Conservation (phyloP, 2,888 invertebrate genomes). For the Amphipyra tragopoginis region DNA sequence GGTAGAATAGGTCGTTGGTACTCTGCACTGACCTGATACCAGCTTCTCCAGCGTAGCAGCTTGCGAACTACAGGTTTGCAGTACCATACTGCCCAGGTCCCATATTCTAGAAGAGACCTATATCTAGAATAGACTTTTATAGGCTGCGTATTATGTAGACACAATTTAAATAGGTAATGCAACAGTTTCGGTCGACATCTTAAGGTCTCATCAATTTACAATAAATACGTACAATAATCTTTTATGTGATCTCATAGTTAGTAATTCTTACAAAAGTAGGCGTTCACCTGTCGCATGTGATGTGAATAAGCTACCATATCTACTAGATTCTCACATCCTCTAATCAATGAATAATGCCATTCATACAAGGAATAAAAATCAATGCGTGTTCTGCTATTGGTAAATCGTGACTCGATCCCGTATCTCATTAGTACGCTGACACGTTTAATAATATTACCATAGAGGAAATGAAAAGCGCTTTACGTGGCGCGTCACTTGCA, state of each 20-base stretch:
- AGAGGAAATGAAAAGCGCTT: conserved; percentile 79
- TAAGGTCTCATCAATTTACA: background rate
- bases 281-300: conserved; percentile 34
- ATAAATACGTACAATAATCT: background rate
- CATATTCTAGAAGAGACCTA: no score
- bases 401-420: conserved; percentile 72
- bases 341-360: conserved; percentile 56
- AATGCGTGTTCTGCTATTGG: conserved; percentile 60
- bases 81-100: no score
- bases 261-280: conserved; percentile 13
- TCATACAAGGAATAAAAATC: conserved; percentile 55
- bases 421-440: conserved; percentile 82
- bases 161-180: no score
- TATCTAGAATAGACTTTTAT: no score
- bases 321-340: conserved; percentile 45
- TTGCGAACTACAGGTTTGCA: no score
- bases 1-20: no score
- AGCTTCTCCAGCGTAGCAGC: no score
- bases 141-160: no score
- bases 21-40: no score
- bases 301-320: conserved; percentile 27
- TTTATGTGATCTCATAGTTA: conserved; percentile 2
- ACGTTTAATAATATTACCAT: conserved; percentile 79
- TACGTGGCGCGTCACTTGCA: conserved; percentile 70
- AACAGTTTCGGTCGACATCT: no score